These are phyloP conservation scores for Halocynthia aurantium DNA, from an alignment of 23 tunicate genomes.

Conservation along the genomic window DNA sequence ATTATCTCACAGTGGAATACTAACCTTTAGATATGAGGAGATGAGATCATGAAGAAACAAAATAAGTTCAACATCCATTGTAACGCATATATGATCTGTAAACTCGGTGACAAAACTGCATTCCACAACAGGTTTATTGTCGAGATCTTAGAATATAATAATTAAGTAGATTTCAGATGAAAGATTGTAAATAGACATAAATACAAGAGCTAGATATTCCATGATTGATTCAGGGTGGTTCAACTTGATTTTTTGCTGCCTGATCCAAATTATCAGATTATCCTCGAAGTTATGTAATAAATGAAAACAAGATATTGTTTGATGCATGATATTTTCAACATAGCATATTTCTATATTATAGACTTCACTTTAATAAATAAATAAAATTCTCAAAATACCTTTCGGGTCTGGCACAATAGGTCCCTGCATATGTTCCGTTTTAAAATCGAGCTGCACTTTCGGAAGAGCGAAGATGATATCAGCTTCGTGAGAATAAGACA, in stretches of 20 bases:
- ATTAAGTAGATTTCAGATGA: too few relatives aligned
- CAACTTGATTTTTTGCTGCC: not conserved
- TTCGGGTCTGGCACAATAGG: conserved; percentile 54
- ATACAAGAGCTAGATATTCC: too few relatives aligned
- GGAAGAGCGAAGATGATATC: conserved; percentile 92
- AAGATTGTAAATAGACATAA: too few relatives aligned
- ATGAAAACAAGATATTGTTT: not conserved
- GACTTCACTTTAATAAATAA: not conserved
- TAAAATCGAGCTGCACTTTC: conserved; percentile 78
- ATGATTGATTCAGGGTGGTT: not conserved
- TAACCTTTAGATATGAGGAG: conserved; percentile 65
- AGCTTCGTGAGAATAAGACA: conserved; percentile 53
- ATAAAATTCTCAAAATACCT: conserved; percentile 13
- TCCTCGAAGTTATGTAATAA: not conserved
- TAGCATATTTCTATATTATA: not conserved
- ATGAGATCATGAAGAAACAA: conserved; percentile 86
- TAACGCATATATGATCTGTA: conserved; percentile 88
- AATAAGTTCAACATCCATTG: conserved; percentile 88
- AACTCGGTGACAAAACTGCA: conserved; percentile 87
- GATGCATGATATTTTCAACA: too few relatives aligned
- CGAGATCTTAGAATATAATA: conserved; percentile 20
- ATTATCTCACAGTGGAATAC: not conserved
- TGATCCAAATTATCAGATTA: not conserved
- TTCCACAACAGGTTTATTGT: conserved; percentile 64
- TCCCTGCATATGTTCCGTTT: conserved; percentile 83